A percentile compares a stretch with the other conserved stretches of the same genome.
These are phyloP conservation scores for Pogonognathellus flavescens DNA, from an alignment of 1,140 invertebrate species.

Conservation along the genomic window DNA sequence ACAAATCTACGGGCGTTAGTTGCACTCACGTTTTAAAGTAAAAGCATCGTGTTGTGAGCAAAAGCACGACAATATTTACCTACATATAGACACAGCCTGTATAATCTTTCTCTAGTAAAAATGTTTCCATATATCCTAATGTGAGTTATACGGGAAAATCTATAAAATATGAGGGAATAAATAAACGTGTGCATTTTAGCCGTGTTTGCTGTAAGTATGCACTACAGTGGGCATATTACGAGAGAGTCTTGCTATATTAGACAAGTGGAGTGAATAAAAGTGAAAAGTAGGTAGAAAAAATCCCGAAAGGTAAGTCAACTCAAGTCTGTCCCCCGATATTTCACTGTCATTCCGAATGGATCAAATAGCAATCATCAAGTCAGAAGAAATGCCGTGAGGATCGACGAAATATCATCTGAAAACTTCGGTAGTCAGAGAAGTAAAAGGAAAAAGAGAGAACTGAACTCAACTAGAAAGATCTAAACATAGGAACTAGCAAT, in stretches of 20 bases:
- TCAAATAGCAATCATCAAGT: slow-evolving; percentile 47
- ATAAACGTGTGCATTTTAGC: too few species aligned
- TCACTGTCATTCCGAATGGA: slow-evolving; percentile 41
- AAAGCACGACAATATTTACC: too few species aligned
- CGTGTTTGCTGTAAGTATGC: too few species aligned
- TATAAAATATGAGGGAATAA: too few species aligned
- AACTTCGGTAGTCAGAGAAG: slow-evolving; percentile 17
- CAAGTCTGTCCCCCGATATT: slow-evolving; percentile 31
- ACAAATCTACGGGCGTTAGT: too few species aligned
- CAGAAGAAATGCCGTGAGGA: slow-evolving; percentile 31
- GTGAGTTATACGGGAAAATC: too few species aligned
- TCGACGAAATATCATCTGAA: slow-evolving; percentile 32
- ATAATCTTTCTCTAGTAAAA: too few species aligned
- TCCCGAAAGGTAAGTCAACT: slow-evolving; percentile 35
- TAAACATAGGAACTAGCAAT: slow-evolving; percentile 30
- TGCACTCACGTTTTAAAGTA: too few species aligned
- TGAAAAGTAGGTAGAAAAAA: slow-evolving; percentile 19
- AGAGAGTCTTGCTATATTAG: not conserved
- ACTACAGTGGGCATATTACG: too few species aligned
- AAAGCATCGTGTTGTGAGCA: too few species aligned
- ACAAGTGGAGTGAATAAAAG: slow-evolving; percentile 28
- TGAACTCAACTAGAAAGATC: slow-evolving; percentile 21
- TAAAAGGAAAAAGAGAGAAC: slow-evolving; percentile 13
- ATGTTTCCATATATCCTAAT: too few species aligned
- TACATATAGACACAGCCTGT: too few species aligned